Percentiles rank a stretch among this genome's conserved stretches.
Conservation (phyloP, 30 jellyfish, hydroid and myxozoan genomes). For the Mastigias papua region DNA sequence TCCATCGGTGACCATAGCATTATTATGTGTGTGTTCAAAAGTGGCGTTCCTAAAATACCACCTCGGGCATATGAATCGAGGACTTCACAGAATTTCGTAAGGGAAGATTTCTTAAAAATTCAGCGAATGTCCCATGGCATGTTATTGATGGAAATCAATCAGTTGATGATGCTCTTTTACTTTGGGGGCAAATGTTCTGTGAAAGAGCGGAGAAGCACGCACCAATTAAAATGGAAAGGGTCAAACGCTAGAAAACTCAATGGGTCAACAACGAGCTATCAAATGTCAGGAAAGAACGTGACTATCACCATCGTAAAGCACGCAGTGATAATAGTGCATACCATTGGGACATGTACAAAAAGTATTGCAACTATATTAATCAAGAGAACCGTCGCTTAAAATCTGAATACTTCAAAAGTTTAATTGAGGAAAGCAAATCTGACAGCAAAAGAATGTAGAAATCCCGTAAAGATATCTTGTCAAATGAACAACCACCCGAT, state of each 20-base stretch:
- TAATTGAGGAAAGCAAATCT: slow-evolving; percentile 39
- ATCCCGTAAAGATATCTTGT: slow-evolving; percentile 49
- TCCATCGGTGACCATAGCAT: slow-evolving; percentile 36
- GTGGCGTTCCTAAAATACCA: slow-evolving; percentile 64
- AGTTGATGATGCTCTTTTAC: slow-evolving; percentile 63
- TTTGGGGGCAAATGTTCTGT: slow-evolving; percentile 39
- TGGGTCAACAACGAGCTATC: slow-evolving; percentile 41
- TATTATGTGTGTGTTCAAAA: slow-evolving; percentile 52
- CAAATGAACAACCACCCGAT: slow-evolving; percentile 48
- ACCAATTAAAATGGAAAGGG: slow-evolving; percentile 42
- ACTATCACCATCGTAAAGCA: slow-evolving; percentile 57
- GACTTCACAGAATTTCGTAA: slow-evolving; percentile 23
- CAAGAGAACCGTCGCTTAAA: slow-evolving; percentile 48
- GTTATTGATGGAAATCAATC: slow-evolving; percentile 54
- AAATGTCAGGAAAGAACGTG: slow-evolving; percentile 48
- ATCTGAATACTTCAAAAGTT: slow-evolving; percentile 47
- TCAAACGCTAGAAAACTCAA: slow-evolving; percentile 36
- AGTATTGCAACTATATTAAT: slow-evolving; percentile 43
- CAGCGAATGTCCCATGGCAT: slow-evolving; percentile 53
- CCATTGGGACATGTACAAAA: slow-evolving; percentile 56
- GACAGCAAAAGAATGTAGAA: slow-evolving; percentile 60
- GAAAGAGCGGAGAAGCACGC: slow-evolving; percentile 70
- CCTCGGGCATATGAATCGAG: slow-evolving; percentile 43
- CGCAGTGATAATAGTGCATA: slow-evolving; percentile 42
- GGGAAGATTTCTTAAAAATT: slow-evolving; percentile 46